Percentiles rank a stretch among this genome's conserved stretches.
These are phyloP conservation scores for Andrena camellia DNA, from an alignment of 2,888 invertebrate genomes.

Conservation along the genomic window DNA sequence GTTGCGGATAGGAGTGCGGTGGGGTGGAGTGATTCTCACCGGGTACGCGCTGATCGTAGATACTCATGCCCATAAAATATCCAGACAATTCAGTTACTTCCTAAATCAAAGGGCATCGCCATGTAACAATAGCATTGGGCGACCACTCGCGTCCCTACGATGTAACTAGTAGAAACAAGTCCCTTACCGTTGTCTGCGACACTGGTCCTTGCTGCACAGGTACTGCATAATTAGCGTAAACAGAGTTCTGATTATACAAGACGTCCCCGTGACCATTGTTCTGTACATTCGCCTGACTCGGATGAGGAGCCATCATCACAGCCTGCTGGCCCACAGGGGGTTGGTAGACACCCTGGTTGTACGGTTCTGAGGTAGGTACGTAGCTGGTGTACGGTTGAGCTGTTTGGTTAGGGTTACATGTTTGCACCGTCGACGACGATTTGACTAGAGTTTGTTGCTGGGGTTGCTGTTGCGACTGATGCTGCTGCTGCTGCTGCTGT, in stretches of 20 bases:
- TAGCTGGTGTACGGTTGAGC: conserved; percentile 76
- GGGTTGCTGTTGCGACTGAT: conserved; percentile 57
- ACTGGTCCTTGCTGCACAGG: conserved; percentile 79
- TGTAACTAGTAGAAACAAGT: neutral
- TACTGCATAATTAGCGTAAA: conserved; percentile 81
- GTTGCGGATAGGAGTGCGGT: conserved; percentile 78
- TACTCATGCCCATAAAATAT: conserved; percentile 83
- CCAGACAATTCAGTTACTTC: conserved; percentile 81
- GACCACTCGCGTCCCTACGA: neutral
- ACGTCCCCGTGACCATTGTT: conserved; percentile 74
- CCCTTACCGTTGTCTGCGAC: conserved; percentile 75
- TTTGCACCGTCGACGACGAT: conserved; percentile 74
- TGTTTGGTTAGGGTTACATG: conserved; percentile 76
- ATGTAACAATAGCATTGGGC: neutral
- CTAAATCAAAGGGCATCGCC: conserved; percentile 50
- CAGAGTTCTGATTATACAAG: conserved; percentile 80
- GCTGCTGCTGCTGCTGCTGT: conserved; percentile 57
- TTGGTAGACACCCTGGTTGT: conserved; percentile 76
- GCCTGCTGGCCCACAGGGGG: conserved; percentile 74
- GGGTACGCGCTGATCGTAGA: conserved; percentile 79
- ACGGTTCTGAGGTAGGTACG: conserved; percentile 80
- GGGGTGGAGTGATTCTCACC: conserved; percentile 78
- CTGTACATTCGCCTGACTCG: conserved; percentile 70
- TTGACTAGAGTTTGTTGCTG: conserved; percentile 80
- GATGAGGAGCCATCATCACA: conserved; percentile 79